Base-by-base conservation (phyloP, 2,113 vertebrate genomes). In the Aspiorhynchus laticeps region DNA sequence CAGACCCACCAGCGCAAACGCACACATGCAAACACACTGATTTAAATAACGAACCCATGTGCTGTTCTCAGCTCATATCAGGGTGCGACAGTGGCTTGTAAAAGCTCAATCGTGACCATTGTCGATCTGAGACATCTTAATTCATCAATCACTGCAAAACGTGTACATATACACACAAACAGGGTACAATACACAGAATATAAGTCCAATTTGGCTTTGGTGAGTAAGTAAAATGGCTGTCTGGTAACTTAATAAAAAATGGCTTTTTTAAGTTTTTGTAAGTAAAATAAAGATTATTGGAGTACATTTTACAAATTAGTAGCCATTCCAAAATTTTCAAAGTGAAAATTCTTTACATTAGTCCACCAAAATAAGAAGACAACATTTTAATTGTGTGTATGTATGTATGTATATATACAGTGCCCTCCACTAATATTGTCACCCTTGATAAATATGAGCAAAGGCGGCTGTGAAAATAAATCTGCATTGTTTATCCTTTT, bases 11-110 rank as follows among this genome's bases (percentile, higher is more conserved):
- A 26, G 46, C 67, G 6, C 53, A 36, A 31, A 77, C 41, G 69
- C 82, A 43, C 48, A 33, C 31, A 51, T 26, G 24, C 61, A 56
- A 21, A 83, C 41, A 51, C 36, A 10, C 24, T 36, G 43, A 86
- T 85, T 77, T 65, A 65, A 46, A 85, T 84, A 67, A 83, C 61
- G 19, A 76, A 56, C 17, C 5, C 14, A 9, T 61, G 31, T 61
- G 56, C 24, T 59, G 56, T 80, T 61, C 11, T 24, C 28, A 56
- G 48, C 76, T 53, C 31, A 38, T 36, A 31, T 33, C 2, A 78
- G 75, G 75, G 46, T 48, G 43, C 1, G 14, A 76, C 74, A 28
- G 69, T 21, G 69, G 10, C 71, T n/a, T 36, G 33, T 24, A 2
- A 2, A 71, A 14, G 10, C 36, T n/a, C 36, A 74, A 0, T 12